Base-by-base conservation (phyloP, 2,113 vertebrate genomes). In the Xiphorhynchus elegans region DNA sequence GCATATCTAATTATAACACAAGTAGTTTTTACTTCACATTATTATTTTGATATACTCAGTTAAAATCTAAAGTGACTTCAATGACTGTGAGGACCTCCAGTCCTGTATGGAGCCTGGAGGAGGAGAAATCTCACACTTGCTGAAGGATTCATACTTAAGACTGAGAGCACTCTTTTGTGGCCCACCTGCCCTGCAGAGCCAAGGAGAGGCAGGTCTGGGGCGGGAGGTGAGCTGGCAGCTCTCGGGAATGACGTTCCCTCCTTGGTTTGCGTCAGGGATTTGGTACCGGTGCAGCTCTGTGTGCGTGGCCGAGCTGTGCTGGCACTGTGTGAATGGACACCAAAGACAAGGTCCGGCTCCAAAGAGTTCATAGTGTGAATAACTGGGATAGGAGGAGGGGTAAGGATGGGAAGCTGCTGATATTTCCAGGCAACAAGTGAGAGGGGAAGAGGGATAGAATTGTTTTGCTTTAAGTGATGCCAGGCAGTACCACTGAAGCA, bases 241-340 rank as follows among this genome's bases (percentile, higher is more conserved):
- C 68, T 47, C 0, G 0, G 42, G 52, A 69, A 3, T 55, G 10
- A 5, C 0, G 0, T 58, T 53, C 66, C 10, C 76, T 77, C 55
- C 39, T 15, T 56, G 26, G 18, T 49, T 69, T 80, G 29, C 16
- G 2, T 20, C 25, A 16, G 55, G n/a, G 69, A 7, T 72, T 82
- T 63, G 72, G 49, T 66, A 17, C 18, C 0, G 1, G 15, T 28
- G 72, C 47, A 50, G 69, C 40, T 42, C 25, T 0, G 1, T 55
- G 25, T 0, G 0, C 13, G 28, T 0, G 0, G 35, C 63, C 0
- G 0, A 46, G 76, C 53, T 47, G 20, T 37, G 37, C 47, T 6
- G 7, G 76, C 33, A 5, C 50, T 52, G 15, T 37, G 2, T 42
- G 39, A 69, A 67, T 29, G 33, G 28, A 11, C 12, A 21, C 18